A percentile compares a stretch with the other conserved stretches of the same genome.
Conservation (phyloP, 1,140 invertebrate species). For the Megalopta genalis region DNA sequence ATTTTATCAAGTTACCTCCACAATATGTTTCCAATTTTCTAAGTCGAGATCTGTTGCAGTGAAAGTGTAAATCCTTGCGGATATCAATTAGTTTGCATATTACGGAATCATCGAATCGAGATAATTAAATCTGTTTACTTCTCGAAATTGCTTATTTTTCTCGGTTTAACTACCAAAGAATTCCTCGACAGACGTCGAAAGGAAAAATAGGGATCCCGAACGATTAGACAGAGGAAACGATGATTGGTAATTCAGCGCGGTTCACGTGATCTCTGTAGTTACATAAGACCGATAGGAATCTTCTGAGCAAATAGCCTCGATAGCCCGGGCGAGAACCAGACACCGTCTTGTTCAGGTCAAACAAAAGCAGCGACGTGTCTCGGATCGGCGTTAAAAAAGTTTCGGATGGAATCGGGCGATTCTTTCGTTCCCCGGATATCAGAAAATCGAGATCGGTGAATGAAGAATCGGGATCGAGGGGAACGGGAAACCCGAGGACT, state of each 20-base stretch:
- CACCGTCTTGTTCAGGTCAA: slow-evolving; percentile 20
- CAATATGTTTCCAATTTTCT: too few species aligned
- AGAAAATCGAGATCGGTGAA: not conserved
- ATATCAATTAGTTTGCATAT: too few species aligned
- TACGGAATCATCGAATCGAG: too few species aligned
- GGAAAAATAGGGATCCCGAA: not conserved
- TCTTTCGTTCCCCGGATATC: not conserved
- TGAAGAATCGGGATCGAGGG: not conserved
- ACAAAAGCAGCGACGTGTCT: slow-evolving; percentile 45
- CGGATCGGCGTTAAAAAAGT: slow-evolving; percentile 21
- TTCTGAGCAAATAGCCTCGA: slow-evolving; percentile 33
- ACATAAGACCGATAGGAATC: slow-evolving; percentile 33
- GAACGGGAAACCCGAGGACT: not conserved
- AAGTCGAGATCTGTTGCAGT: too few species aligned
- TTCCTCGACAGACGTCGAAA: slow-evolving; percentile 4
- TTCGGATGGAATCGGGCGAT: not conserved
- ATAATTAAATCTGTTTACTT: too few species aligned
- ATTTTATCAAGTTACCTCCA: too few species aligned
- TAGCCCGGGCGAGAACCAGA: slow-evolving; percentile 20
- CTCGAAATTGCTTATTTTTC: too few species aligned
- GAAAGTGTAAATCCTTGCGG: too few species aligned
- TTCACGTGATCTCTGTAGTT: slow-evolving; percentile 23
- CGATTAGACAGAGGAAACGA: slow-evolving; percentile 25
- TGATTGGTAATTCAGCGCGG: slow-evolving; percentile 8
- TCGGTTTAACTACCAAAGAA: too few species aligned